Percentiles rank a stretch among this genome's conserved stretches.
These are phyloP conservation scores for Cheilosia variabilis DNA, from an alignment of 2,888 invertebrate species.

Conservation along the genomic window DNA sequence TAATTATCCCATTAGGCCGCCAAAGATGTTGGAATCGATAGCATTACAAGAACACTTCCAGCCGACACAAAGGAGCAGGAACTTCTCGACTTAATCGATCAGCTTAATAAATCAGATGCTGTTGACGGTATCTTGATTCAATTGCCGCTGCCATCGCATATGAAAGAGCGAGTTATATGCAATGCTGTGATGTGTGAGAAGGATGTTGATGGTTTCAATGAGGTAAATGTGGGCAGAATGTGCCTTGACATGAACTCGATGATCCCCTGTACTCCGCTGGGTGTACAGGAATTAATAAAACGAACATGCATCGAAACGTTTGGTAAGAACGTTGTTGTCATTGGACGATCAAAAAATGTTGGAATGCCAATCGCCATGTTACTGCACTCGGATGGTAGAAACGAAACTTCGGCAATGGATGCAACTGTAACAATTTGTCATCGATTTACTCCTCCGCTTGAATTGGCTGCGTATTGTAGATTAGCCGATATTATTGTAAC, in stretches of 20 bases:
- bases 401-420: constrained; percentile 90
- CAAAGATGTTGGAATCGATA: constrained; percentile 86
- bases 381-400: constrained; percentile 89
- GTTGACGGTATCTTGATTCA: constrained; percentile 94
- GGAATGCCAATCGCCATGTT: constrained; percentile 95
- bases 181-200: constrained; percentile 92
- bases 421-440: constrained; percentile 96
- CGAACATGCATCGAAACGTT: constrained; percentile 89
- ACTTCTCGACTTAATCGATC: constrained; percentile 87
- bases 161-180: constrained; percentile 89
- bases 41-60: constrained; percentile 87
- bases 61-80: constrained; percentile 87
- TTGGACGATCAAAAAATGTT: constrained; percentile 96
- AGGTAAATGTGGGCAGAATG: constrained; percentile 91
- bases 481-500: constrained; percentile 83
- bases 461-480: constrained; percentile 88
- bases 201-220: constrained; percentile 96
- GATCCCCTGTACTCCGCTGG: constrained; percentile 92
- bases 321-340: constrained; percentile 94
- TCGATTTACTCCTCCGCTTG: constrained; percentile 91
- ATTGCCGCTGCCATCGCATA: constrained; percentile 91
- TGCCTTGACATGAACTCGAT: constrained; percentile 89
- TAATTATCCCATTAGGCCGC: constrained; percentile 82
- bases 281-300: constrained; percentile 84
- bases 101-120: constrained; percentile 87